These are phyloP conservation scores for Thera britannica DNA, from an alignment of 2,888 invertebrate genomes.

Conservation along the genomic window DNA sequence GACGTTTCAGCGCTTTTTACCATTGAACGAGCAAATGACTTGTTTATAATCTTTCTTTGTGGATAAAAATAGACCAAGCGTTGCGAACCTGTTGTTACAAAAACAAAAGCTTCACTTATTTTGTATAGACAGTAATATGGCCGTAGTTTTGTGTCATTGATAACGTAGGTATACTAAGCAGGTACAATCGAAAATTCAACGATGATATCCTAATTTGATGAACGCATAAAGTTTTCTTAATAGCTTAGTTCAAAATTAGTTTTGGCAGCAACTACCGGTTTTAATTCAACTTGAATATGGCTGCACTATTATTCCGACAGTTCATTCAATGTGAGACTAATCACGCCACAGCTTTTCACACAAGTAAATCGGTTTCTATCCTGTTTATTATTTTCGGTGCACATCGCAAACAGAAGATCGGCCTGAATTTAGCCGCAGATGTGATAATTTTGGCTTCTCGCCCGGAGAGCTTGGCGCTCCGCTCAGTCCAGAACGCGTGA, in stretches of 20 bases:
- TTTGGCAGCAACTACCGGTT: not conserved
- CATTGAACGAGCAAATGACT: slow-evolving; percentile 26
- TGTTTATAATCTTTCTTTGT: slow-evolving; percentile 27
- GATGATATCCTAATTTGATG: not conserved
- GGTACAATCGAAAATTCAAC: too few species aligned
- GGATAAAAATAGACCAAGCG: slow-evolving; percentile 21
- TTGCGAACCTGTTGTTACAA: not conserved
- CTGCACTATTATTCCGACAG: not conserved
- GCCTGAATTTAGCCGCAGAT: slow-evolving; percentile 69
- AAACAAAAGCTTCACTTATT: not conserved
- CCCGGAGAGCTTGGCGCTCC: slow-evolving; percentile 71
- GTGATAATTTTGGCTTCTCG: slow-evolving; percentile 77
- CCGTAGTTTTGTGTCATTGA: not conserved
- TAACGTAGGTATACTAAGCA: not conserved
- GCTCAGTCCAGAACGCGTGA: slow-evolving; percentile 63
- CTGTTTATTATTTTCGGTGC: slow-evolving; percentile 55
- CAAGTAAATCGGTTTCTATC: slow-evolving; percentile 48
- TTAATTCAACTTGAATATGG: not conserved
- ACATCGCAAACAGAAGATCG: slow-evolving; percentile 57
- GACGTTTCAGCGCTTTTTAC: slow-evolving; percentile 21
- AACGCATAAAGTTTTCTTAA: not conserved
- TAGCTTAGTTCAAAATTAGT: not conserved
- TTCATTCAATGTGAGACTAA: slow-evolving; percentile 12
- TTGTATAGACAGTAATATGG: not conserved
- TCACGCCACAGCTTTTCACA: slow-evolving; percentile 3